Conservation (phyloP, 1,140 invertebrate genomes). For the Lasioglossum albipes region DNA sequence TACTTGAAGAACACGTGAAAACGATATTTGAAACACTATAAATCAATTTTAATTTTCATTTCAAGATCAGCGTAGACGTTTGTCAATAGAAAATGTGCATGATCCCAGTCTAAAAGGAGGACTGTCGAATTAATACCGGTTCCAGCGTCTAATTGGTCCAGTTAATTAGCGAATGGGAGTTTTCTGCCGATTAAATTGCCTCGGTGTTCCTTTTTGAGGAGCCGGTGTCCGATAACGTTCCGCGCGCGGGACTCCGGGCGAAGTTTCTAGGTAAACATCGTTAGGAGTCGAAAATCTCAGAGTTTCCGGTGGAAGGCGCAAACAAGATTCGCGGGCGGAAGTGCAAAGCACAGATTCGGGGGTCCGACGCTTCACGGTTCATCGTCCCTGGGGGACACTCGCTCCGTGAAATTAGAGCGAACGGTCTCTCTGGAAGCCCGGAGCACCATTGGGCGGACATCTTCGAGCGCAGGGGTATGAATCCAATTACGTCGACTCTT, state of each 20-base stretch:
- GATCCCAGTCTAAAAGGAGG: too few relatives aligned
- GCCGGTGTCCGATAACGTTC: neutral
- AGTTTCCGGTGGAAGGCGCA: neutral
- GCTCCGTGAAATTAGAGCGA: slow-evolving; percentile 22
- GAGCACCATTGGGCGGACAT: slow-evolving; percentile 3
- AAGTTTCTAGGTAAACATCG: neutral
- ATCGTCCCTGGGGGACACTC: slow-evolving; percentile 12
- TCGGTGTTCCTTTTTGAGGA: neutral
- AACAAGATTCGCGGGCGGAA: slow-evolving; percentile 12
- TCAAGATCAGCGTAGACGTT: too few relatives aligned
- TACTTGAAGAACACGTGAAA: too few relatives aligned
- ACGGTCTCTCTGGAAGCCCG: neutral
- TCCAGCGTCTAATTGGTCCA: slow-evolving; percentile 10
- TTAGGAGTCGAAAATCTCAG: neutral
- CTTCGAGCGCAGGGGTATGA: slow-evolving; percentile 34
- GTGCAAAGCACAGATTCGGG: neutral
- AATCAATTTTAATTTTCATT: too few relatives aligned
- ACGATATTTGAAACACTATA: too few relatives aligned
- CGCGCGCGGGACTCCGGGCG: too few relatives aligned
- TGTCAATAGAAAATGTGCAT: too few relatives aligned
- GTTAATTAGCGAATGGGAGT: slow-evolving; percentile 13
- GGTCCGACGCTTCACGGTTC: neutral
- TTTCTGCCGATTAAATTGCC: neutral
- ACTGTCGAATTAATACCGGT: slow-evolving; percentile 21
- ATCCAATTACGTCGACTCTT: slow-evolving; percentile 43